phyloP scores from a whole-genome alignment of 1,140 invertebrate genomes.

The Grapholita molesta region DNA sequence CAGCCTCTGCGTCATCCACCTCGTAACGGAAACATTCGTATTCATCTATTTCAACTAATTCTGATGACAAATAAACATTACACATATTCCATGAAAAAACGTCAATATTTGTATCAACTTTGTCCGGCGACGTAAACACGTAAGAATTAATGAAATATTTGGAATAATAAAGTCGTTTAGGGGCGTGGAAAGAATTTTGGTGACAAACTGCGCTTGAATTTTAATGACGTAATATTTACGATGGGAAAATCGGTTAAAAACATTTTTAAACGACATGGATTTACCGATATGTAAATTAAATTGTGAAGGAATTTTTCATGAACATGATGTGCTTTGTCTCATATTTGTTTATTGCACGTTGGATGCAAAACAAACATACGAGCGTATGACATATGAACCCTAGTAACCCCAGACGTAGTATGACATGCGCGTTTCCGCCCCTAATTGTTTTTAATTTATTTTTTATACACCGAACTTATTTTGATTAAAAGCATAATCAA shows the following conservation, averaged over 20 bases:
- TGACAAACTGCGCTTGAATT: background rate
- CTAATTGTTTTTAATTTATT: too few relatives aligned
- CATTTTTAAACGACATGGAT: background rate
- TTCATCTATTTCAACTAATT: background rate
- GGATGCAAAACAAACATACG: too few relatives aligned
- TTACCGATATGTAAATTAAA: background rate
- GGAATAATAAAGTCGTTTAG: slow-evolving; percentile 6
- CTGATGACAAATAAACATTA: background rate
- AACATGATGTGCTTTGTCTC: too few relatives aligned
- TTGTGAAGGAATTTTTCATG: too few relatives aligned
- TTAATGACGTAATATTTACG: background rate
- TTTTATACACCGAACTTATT: too few relatives aligned
- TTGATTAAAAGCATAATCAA: too few relatives aligned
- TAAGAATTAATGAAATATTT: background rate
- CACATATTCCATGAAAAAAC: background rate
- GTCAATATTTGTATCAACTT: slow-evolving; percentile 8
- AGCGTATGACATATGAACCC: too few relatives aligned
- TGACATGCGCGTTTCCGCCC: too few relatives aligned
- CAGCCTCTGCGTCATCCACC: background rate
- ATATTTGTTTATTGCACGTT: too few relatives aligned
- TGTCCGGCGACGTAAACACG: background rate
- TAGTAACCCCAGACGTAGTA: too few relatives aligned
- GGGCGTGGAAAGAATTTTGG: background rate
- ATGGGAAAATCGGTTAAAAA: background rate
- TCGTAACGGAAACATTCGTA: background rate